phyloP scores from a whole-genome alignment of 2,113 vertebrate genomes.

The Elanus axillaris region DNA sequence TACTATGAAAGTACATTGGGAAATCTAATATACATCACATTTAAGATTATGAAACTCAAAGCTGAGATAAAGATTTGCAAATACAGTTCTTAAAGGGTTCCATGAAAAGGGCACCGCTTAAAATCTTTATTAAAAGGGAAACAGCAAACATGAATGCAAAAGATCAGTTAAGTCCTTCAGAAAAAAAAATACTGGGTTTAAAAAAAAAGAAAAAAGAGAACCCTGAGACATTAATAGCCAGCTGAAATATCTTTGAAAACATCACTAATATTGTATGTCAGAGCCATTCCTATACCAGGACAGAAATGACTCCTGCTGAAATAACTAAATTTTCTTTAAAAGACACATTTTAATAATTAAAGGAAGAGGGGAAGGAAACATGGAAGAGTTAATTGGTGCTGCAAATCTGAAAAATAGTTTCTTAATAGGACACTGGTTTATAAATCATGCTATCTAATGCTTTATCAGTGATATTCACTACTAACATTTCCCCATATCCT shows the following conservation, averaged over 20 bases:
- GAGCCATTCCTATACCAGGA: neutral
- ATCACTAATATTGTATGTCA: neutral
- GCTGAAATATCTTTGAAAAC: neutral
- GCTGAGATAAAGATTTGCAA: neutral
- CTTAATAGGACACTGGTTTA: neutral
- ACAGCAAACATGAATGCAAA: neutral
- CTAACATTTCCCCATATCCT: neutral
- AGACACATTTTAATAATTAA: neutral
- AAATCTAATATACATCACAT: neutral
- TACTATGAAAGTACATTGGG: neutral
- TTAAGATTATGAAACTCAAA: neutral
- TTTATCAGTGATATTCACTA: neutral
- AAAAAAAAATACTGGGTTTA: neutral
- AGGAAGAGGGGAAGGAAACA: neutral
- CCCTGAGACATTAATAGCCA: neutral
- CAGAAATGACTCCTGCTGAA: neutral
- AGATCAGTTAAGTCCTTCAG: neutral
- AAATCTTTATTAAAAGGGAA: neutral
- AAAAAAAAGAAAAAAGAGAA: neutral
- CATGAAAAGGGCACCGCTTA: neutral
- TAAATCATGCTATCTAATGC: neutral
- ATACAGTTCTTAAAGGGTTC: neutral
- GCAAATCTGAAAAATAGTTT: constrained; percentile 10
- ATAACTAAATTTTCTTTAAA: neutral
- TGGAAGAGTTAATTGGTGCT: neutral